Evolutionary conservation across 2,113 vertebrate species (phyloP).

Genomic region (Antigone vipio): DNA sequence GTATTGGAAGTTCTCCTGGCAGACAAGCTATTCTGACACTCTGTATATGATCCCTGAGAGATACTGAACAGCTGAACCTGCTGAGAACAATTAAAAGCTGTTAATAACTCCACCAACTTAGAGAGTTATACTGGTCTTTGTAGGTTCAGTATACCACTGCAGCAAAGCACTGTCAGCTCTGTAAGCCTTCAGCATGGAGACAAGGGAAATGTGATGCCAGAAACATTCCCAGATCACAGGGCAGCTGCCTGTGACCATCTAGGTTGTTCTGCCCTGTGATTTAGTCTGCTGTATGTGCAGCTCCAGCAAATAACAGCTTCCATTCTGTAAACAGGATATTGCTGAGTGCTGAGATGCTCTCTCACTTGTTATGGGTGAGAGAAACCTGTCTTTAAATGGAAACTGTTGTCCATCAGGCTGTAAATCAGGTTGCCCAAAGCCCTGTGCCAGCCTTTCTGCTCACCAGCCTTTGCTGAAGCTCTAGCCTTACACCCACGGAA

Average conservation of each 20-base stretch:
- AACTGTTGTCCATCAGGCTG: background rate
- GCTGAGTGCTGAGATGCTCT: constrained; percentile 42
- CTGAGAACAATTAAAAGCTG: background rate
- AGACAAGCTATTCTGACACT: background rate
- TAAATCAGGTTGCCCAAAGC: background rate
- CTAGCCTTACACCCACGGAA: background rate
- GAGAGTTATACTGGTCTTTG: background rate
- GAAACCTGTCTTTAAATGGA: background rate
- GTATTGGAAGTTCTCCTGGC: background rate
- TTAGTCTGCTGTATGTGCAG: constrained; percentile 16
- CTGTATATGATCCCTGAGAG: background rate
- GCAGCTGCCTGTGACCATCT: background rate
- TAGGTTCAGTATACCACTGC: background rate
- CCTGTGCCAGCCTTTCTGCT: background rate
- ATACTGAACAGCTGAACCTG: background rate
- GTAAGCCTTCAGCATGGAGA: background rate
- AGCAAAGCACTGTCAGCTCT: background rate
- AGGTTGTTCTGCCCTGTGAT: constrained; percentile 3
- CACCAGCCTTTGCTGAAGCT: background rate
- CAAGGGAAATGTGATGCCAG: background rate
- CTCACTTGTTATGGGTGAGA: background rate
- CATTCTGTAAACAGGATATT: background rate
- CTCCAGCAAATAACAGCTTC: constrained; percentile 22
- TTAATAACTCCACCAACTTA: background rate
- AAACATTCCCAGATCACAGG: background rate